phyloP scores from a whole-genome alignment of 2,113 vertebrate genomes.

The Nothoprocta perdicaria region DNA sequence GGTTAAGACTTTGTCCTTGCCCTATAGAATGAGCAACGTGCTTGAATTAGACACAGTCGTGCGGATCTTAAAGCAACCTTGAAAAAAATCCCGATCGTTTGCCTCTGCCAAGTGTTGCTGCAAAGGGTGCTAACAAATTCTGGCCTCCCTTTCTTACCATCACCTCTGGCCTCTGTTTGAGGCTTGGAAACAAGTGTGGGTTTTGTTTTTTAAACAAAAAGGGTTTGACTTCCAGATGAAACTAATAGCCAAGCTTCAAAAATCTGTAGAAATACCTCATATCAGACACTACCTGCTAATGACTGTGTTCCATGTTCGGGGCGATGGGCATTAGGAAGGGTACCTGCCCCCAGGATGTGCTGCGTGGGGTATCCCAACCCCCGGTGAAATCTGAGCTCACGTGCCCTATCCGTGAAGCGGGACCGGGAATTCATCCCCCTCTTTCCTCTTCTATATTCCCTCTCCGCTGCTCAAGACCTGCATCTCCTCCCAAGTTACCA shows the following conservation, averaged over 20 bases:
- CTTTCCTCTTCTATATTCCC: rapidly evolving
- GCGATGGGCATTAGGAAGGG: neutral
- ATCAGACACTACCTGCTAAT: neutral
- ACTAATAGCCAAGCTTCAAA: neutral
- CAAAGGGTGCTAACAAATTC: neutral
- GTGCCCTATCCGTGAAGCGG: rapidly evolving
- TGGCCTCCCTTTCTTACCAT: rapidly evolving
- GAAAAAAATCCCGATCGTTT: neutral
- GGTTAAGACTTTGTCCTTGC: neutral
- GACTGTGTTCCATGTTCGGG: neutral
- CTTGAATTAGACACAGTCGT: rapidly evolving
- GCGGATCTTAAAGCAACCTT: neutral
- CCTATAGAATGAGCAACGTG: rapidly evolving
- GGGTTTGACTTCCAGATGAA: neutral
- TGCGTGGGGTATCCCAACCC: neutral
- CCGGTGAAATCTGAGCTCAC: rapidly evolving
- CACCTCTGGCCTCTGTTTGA: neutral
- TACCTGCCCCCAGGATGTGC: neutral
- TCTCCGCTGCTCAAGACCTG: rapidly evolving
- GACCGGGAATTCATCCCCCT: neutral
- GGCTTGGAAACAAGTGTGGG: neutral
- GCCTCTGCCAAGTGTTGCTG: neutral
- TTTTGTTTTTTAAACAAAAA: neutral
- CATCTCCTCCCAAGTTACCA: rapidly evolving
- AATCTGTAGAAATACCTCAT: slow-evolving; percentile 26